phyloP scores from a whole-genome alignment of 2,797 vertebrate genomes.

The Sebastes trivittatus region DNA sequence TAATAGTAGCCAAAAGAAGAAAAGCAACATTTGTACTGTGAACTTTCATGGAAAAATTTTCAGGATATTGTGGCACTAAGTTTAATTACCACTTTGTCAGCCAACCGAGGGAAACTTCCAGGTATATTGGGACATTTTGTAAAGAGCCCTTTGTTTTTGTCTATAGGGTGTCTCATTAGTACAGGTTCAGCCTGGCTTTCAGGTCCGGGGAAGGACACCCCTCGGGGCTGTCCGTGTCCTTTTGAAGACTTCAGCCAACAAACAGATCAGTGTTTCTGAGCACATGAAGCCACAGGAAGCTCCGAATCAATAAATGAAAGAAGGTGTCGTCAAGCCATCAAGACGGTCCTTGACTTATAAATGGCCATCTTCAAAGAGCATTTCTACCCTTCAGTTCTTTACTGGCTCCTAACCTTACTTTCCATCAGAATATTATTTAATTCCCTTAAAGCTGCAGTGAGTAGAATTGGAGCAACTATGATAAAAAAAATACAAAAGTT shows the following conservation, averaged over 20 bases:
- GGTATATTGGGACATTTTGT: background rate
- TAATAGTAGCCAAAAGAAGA: no score
- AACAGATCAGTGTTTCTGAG: background rate
- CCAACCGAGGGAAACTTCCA: no score
- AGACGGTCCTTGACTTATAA: background rate
- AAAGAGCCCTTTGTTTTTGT: background rate
- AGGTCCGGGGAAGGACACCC: background rate
- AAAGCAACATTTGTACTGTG: no score
- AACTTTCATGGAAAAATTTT: no score
- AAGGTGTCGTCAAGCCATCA: background rate
- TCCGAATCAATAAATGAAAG: background rate
- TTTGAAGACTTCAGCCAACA: background rate
- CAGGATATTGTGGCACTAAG: no score
- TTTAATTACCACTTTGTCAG: background rate
- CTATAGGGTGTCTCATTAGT: background rate
- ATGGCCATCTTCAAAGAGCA: background rate
- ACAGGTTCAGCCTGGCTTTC: background rate
- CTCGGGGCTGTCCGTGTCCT: no score
- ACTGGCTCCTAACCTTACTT: background rate
- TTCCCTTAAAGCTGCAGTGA: no score
- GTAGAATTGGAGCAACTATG: no score
- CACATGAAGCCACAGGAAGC: background rate
- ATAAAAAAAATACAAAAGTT: no score
- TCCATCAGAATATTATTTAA: background rate
- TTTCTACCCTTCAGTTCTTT: background rate